A percentile compares a stretch with the other conserved stretches of the same genome.
phyloP scores from a whole-genome alignment of 2,888 invertebrate species.

The Drosophila parthenogenetica region DNA sequence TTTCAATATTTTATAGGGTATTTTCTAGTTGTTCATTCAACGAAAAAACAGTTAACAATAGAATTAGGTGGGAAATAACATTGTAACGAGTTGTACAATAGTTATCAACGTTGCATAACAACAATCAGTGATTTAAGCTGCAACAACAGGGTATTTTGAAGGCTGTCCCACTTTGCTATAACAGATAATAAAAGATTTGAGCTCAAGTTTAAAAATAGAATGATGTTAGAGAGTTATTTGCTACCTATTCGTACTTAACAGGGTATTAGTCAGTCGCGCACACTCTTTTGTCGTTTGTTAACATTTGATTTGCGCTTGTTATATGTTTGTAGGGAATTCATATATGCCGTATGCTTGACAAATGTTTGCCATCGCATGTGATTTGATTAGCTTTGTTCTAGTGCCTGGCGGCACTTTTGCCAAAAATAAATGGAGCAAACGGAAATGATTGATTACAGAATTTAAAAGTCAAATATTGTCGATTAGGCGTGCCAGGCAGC shows the following conservation, averaged over 20 bases:
- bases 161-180: background rate
- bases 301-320: slow-evolving; percentile 33
- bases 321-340: slow-evolving; percentile 25
- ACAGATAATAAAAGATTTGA: background rate
- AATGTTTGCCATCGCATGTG: slow-evolving; percentile 70
- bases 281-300: background rate
- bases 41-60: background rate
- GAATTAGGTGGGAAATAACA: background rate
- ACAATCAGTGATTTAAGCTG: background rate
- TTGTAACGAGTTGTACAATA: background rate
- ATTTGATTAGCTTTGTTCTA: slow-evolving; percentile 70
- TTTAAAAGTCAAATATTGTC: slow-evolving; percentile 75
- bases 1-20: background rate
- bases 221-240: background rate
- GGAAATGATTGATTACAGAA: slow-evolving; percentile 68
- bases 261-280: background rate
- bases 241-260: background rate
- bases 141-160: background rate
- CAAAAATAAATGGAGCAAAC: slow-evolving; percentile 43
- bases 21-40: background rate
- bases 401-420: slow-evolving; percentile 46
- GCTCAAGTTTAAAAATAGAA: too few relatives aligned
- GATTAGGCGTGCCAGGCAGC: slow-evolving; percentile 55
- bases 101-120: background rate
- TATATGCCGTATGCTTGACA: slow-evolving; percentile 56